Evolutionary conservation across 2,113 vertebrate genomes (phyloP).

Genomic region (Ahaetulla prasina): DNA sequence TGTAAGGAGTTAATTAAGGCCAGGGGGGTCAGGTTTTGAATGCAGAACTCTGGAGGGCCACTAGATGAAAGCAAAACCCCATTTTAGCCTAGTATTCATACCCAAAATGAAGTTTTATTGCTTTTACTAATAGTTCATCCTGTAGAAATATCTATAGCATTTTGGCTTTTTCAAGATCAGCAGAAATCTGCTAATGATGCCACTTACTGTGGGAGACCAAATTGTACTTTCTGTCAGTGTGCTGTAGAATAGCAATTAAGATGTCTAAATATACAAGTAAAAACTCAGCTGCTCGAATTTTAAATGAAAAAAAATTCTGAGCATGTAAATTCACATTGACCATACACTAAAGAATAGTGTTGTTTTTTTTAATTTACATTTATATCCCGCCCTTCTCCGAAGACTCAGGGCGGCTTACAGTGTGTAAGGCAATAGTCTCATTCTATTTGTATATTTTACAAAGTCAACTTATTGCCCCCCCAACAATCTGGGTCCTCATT

Average conservation of each 20-base stretch:
- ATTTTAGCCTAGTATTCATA: not conserved
- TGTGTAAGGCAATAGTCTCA: too few species aligned
- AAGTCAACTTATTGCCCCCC: too few species aligned
- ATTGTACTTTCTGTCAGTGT: not conserved
- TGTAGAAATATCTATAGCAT: not conserved
- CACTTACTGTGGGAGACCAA: not conserved
- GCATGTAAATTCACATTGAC: not conserved
- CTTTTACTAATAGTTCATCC: not conserved
- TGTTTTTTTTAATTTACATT: too few species aligned
- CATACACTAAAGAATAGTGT: not conserved
- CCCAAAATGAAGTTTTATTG: not conserved
- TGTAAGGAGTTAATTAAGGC: not conserved
- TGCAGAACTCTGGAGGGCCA: not conserved
- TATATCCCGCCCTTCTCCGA: too few species aligned
- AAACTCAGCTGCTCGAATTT: not conserved
- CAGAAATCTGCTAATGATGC: not conserved
- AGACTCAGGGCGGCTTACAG: too few species aligned
- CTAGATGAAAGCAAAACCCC: not conserved
- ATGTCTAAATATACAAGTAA: not conserved
- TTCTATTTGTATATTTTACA: too few species aligned
- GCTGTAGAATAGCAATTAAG: not conserved
- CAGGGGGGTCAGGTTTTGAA: not conserved
- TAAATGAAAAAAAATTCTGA: not conserved
- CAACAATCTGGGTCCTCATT: too few species aligned
- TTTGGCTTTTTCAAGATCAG: not conserved